Evolutionary conservation across 2,888 invertebrate genomes (phyloP), one percentile per base, ranked within the genome.

Genomic region (Ypsolopha scabrella): DNA sequence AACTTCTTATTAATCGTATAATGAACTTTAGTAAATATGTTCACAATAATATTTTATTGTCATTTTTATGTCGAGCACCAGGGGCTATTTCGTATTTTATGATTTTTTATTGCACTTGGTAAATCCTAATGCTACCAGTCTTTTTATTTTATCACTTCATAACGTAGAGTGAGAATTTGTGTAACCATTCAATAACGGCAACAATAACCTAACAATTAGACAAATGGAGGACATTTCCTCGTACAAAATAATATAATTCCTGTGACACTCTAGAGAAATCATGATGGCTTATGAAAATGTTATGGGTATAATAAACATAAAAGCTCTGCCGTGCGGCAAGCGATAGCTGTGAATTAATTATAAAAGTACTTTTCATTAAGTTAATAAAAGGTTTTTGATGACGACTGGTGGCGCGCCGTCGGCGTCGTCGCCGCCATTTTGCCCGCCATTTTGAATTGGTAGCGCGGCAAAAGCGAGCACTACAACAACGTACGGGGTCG

Each of bases 331-430:
- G 65, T 70, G 72, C 68, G 66, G 72, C 72, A 70, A 75, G 80
- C 79, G 83, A 83, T 83, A 80, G 80, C 79, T 77, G 82, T 77
- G 85, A 80, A 85, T 83, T 85, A 83, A 86, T 86, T 83, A 83
- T 56, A 75, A 65, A 63, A 81, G 80, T 82, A 81, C 73, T 74
- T 82, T 83, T 83, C 80, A 80, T 83, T 80, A 80, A 75, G 73
- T 72, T 66, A 68, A 76, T 80, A 80, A 78, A 80, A 45, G 36
- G 11, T 50, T 50, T 43, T 50, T 50, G 41, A 41, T 35, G 41
- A 43, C 11, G 13, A 10, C n/a, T n/a, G 13, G 14, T 14, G 50
- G 10, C 13, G 48, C 58, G 68, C 56, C 55, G 57, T 55, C 50
- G 55, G 52, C 43, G 43, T 52, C 51, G 56, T 58, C 35, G 58